A percentile compares a stretch with the other conserved stretches of the same genome.
These are phyloP conservation scores for Poicephalus meyeri DNA, from an alignment of 2,113 vertebrate species.

Conservation along the genomic window DNA sequence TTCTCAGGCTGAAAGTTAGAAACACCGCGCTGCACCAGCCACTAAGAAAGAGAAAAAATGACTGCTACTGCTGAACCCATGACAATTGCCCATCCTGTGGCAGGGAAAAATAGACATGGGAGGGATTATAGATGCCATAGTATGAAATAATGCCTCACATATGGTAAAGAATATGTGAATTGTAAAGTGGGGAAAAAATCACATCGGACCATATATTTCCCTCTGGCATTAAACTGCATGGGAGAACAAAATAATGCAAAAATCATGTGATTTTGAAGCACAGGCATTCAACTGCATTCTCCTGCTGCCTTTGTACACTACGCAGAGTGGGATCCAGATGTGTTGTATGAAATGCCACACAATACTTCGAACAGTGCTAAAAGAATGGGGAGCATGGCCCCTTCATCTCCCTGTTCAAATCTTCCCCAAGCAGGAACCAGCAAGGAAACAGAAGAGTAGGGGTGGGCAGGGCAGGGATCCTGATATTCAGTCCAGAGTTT, in stretches of 20 bases:
- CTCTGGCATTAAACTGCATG: background rate
- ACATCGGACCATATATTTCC: background rate
- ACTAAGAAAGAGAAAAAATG: too few relatives aligned
- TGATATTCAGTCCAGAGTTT: background rate
- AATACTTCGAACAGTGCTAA: background rate
- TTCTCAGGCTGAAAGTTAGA: too few relatives aligned
- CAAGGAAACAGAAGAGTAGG: background rate
- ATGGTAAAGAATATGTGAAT: background rate
- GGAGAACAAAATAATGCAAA: slow-evolving; percentile 33
- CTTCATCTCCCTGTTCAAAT: background rate
- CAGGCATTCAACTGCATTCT: background rate
- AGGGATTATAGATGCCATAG: background rate
- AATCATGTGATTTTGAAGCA: background rate
- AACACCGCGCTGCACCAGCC: too few relatives aligned
- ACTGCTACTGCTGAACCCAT: too few relatives aligned
- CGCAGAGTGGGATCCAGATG: rapidly evolving
- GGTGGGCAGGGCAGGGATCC: background rate
- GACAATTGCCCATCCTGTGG: background rate
- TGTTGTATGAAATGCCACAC: background rate
- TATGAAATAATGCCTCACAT: background rate
- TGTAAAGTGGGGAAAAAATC: background rate
- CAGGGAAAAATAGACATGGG: background rate
- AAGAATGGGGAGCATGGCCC: background rate
- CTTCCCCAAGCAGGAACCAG: background rate
- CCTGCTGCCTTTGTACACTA: background rate